Conservation (phyloP, 2,113 vertebrate species). For the Sinocyclocheilus anophthalmus region DNA sequence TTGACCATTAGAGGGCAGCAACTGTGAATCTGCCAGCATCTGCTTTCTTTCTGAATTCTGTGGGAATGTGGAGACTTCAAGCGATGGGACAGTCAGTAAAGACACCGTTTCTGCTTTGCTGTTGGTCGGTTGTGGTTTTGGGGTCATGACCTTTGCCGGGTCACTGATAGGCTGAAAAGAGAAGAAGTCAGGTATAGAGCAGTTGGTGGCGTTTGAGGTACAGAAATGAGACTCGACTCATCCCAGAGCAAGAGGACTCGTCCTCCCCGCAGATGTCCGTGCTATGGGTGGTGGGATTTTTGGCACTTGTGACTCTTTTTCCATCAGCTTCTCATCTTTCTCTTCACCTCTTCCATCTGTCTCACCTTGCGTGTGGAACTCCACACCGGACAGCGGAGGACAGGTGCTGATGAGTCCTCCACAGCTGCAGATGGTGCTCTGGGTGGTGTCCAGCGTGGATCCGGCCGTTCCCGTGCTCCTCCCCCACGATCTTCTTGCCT, state of each 20-base stretch:
- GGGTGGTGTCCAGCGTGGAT: conserved; percentile 73
- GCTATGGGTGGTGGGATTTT: conserved; percentile 61
- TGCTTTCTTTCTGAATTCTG: neutral
- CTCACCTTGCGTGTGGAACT: conserved; percentile 56
- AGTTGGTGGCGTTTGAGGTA: conserved; percentile 17
- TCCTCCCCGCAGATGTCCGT: conserved; percentile 18
- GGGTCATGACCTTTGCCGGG: conserved; percentile 49
- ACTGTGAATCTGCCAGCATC: neutral
- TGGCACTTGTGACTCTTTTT: conserved; percentile 34
- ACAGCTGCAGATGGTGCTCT: conserved; percentile 74
- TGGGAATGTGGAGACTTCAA: conserved; percentile 18
- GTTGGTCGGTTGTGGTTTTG: conserved; percentile 42
- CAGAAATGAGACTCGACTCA: conserved; percentile 55
- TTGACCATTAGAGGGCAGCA: neutral
- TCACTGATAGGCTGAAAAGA: conserved; percentile 70
- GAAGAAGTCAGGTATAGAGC: conserved; percentile 68
- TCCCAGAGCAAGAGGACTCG: conserved; percentile 48
- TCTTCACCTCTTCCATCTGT: neutral
- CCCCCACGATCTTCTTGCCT: conserved; percentile 50
- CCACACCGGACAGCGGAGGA: conserved; percentile 59
- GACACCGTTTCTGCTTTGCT: conserved; percentile 53
- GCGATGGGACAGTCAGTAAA: conserved; percentile 61
- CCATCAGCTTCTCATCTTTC: neutral
- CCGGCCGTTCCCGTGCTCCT: conserved; percentile 65
- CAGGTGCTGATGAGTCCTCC: conserved; percentile 53